Evolutionary conservation across 1,140 invertebrate genomes (phyloP), one percentile per base, ranked within the genome.

Genomic region (Halictus rubicundus): DNA sequence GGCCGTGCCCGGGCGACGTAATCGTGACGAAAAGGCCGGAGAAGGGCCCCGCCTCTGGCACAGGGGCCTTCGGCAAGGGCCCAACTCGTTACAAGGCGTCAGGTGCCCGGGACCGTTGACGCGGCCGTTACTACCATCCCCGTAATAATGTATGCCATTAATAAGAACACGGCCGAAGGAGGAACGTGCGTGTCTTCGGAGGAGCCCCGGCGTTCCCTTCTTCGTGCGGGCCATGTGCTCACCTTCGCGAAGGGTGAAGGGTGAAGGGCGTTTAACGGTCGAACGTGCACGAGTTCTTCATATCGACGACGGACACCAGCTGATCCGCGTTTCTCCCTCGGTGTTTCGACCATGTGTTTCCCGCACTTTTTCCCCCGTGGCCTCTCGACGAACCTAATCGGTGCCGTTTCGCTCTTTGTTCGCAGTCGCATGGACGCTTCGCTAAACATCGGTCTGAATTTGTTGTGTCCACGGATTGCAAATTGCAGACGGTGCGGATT

Each of bases 81-180:
- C 64, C 57, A 61, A 77, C 80, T 88, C 79, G 87, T 87, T 89
- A 73, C 75, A 88, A 86, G 81, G 84, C 84, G 86, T 88, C 87
- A 88, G 87, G 87, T 88, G 87, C 79, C 86, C 16, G 65, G 61
- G 68, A 87, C 87, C 86, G 87, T 88, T 88, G 87, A 88, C 87
- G 86, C 88, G 82, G 85, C 85, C 85, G 85, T 87, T 86, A 85
- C 82, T 77, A 80, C 66, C 68, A 85, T 76, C 71, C 70, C 81
- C 79, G 82, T 87, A 87, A 87, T 87, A 87, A 87, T 73, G 83
- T 85, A 87, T 83, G 69, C 74, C 81, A 83, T 87, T 87, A 85
- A 83, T 87, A 84, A 78, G 80, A 79, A 77, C 70, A 70, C 54
- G 32, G 75, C 59, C 61, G 27, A 71, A 68, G 63, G 63, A 73